A percentile compares a stretch with the other conserved stretches of the same genome.
These are phyloP conservation scores for Thaumetopoea pityocampa DNA, from an alignment of 1,140 invertebrate genomes.

Conservation along the genomic window DNA sequence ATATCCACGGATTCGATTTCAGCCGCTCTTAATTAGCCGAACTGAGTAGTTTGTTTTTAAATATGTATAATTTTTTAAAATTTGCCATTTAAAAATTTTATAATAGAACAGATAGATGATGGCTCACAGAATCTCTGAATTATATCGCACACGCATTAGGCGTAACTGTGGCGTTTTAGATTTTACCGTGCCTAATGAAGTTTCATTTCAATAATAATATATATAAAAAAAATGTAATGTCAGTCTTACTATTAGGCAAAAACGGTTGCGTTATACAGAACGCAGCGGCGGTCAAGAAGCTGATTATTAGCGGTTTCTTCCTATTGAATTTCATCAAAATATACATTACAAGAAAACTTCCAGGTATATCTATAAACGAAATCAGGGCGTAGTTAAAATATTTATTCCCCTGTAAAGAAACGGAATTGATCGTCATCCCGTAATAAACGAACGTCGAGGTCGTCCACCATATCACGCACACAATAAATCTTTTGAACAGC, in stretches of 20 bases:
- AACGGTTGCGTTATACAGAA: conserved; percentile 53
- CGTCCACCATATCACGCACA: conserved; percentile 83
- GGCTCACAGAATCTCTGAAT: no score
- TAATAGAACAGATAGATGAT: no score
- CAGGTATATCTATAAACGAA: conserved; percentile 80
- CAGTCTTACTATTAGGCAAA: conserved; percentile 47
- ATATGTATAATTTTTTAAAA: no score
- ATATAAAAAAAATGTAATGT: no score
- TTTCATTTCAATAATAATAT: no score
- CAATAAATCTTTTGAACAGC: conserved; percentile 58
- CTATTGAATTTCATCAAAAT: conserved; percentile 46
- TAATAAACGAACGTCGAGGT: conserved; percentile 87
- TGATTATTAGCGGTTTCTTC: conserved; percentile 43
- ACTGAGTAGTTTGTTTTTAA: no score
- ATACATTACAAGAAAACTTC: conserved; percentile 75
- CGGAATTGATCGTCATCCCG: conserved; percentile 86
- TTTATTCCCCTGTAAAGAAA: conserved; percentile 81
- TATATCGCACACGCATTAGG: neutral
- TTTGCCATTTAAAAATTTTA: no score
- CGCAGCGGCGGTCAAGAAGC: conserved; percentile 39
- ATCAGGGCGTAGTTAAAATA: conserved; percentile 84
- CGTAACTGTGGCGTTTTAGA: no score
- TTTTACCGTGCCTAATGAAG: no score
- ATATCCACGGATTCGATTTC: no score
- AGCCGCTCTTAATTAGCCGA: no score